Base-by-base conservation (phyloP, 35 echinoderm and acorn worm genomes). In the Acanthaster planci region DNA sequence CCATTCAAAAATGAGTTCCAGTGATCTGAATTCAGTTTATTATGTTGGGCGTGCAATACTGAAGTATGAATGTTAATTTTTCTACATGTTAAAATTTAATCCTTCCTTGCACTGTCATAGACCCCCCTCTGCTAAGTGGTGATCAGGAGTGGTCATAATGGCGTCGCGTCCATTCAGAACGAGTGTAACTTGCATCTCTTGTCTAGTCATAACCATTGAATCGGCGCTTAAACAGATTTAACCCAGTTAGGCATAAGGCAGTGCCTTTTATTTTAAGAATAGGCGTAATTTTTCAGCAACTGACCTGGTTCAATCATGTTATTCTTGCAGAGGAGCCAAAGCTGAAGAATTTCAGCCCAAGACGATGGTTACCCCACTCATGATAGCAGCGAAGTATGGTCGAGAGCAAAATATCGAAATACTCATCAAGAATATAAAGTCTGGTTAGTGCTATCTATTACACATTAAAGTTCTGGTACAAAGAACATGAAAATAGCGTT, bases 321-420 rank as follows among this genome's bases (percentile, higher is more conserved):
- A 19, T 67, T 67, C 30, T 72, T 31, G 14, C 53, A 83, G 81
- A 36, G 81, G 81, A 18, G 56, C 56, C 6, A 57, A 54, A 30
- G 38, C 81, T n/a, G 90, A 92, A 18, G 54, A 87, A 76, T 52
- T 67, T n/a, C 81, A 76, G 22, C 18, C 64, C 9, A 92, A 84
- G 38, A 91, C 64, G 79, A 80, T 84, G 16, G 40, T 82, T 0
- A 94, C 93, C 42, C 93, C 93, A n/a, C 57, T 94, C 51, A 94
- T 94, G 93, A 34, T 94, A 55, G 93, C 93, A 37, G 83, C 88
- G 38, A 90, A 80, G 72, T 67, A 85, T 53, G 93, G 88, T 26
- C 56, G 87, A 26, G 37, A 39, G 37, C 93, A 94, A n/a, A 94
- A 94, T 60, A 81, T 94, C 51, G 84, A 80, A 60, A 39, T 87